These are phyloP conservation scores for Vultur gryphus DNA, from an alignment of 2,797 vertebrate species.

Conservation along the genomic window DNA sequence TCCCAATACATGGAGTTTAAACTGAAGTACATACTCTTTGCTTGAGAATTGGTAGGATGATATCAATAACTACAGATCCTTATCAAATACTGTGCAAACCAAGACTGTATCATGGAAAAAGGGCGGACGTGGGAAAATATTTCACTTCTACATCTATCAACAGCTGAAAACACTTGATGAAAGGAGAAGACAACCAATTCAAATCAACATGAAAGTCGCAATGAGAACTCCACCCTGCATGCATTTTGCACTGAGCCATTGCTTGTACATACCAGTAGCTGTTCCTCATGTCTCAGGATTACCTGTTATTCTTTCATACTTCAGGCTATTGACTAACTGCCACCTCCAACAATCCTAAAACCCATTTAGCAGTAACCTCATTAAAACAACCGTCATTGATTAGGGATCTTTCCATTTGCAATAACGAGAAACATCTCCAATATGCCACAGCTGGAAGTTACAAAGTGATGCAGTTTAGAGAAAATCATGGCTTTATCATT, in stretches of 20 bases:
- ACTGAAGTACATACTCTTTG: not conserved
- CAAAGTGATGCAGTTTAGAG: not conserved
- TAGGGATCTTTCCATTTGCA: not conserved
- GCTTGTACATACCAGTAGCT: not conserved
- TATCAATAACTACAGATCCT: not conserved
- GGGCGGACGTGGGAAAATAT: not conserved
- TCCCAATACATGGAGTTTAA: not conserved
- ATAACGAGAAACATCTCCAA: not conserved
- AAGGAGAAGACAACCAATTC: not conserved
- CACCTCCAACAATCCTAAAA: not conserved
- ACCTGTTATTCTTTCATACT: not conserved
- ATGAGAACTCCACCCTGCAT: rapidly evolving
- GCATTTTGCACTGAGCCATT: not conserved
- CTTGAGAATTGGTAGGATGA: not conserved
- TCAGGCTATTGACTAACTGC: not conserved
- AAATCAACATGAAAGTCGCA: not conserved
- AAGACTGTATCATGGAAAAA: not conserved
- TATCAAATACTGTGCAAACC: not conserved
- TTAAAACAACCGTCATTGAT: not conserved
- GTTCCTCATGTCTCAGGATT: not conserved
- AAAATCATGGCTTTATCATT: not conserved
- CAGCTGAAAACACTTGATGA: not conserved
- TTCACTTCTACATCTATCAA: not conserved
- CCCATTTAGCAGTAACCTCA: not conserved
- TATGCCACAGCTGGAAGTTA: not conserved